Base-by-base conservation (phyloP, 2,797 vertebrate genomes). In the Galagoides demidoff region DNA sequence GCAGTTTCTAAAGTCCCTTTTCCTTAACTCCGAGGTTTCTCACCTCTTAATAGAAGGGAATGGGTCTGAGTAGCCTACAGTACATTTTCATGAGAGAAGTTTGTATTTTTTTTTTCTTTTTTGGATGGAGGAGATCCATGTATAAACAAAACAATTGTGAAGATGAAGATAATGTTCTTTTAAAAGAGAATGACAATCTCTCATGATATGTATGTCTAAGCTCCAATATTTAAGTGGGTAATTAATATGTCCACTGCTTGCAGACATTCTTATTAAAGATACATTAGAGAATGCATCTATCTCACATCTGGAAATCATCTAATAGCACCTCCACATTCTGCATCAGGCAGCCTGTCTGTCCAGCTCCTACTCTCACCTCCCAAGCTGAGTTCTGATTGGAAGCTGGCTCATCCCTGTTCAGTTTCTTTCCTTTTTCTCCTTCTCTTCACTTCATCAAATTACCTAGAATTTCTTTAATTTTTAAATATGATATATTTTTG, bases 231-330 rank as follows among this genome's bases (percentile, higher is more conserved):
- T 92, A 89, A 90, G 66, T 90, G 81, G 59, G 79, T 89, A 85
- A 71, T 94, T 96, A 85, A 27, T 49, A 78, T 85, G 31, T 81
- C 64, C 34, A 81, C 57, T 14, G 1, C 39, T 86, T 94, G 13
- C 70, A 90, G 83, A 88, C 37, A 63, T 84, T 95, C 85, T 94
- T 83, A 95, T 94, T 96, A 88, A 95, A 85, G 78, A 66, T 23
- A 79, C 12, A 49, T 68, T 39, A 59, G 78, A 89, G 31, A 78
- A 82, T 61, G 13, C 25, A 55, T 85, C 57, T 57, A 20, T 85
- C 95, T 92, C 78, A 89, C 66, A 86, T 14, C 49, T 16, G 64
- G 79, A 96, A 97, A 85, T 55, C 78, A 45, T 71, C 81, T 66
- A 8, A 78, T 68, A 57, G 63, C 29, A 76, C 17, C 29, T 85